Percentiles rank a stretch among this genome's conserved stretches.
Evolutionary conservation across 2,888 invertebrate species (phyloP).

Genomic region (Dyspetes luteomarginatus): DNA sequence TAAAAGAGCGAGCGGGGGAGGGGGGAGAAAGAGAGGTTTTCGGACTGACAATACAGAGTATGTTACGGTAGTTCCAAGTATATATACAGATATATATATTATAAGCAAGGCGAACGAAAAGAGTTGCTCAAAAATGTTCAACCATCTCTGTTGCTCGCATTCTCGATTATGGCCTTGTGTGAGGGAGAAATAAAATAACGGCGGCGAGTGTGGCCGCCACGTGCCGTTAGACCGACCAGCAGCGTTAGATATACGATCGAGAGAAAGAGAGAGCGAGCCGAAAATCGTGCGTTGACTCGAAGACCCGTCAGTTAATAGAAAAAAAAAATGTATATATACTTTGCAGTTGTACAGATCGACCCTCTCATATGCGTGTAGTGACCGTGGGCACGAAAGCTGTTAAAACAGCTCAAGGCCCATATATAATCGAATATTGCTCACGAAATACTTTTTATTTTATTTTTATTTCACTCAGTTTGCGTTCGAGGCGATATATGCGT

Average conservation of each 20-base stretch:
- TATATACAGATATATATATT: conserved; percentile 14
- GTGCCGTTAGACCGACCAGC: conserved; percentile 57
- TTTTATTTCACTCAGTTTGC: no score
- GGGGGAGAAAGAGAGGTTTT: conserved; percentile 50
- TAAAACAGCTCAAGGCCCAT: conserved; percentile 58
- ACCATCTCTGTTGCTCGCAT: conserved; percentile 29
- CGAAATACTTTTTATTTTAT: no score
- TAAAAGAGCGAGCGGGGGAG: conserved; percentile 18
- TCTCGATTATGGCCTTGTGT: conserved; percentile 6
- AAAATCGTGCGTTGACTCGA: conserved; percentile 66
- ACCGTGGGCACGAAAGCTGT: conserved; percentile 56
- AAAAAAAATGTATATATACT: conserved; percentile 1
- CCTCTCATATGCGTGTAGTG: conserved; percentile 39
- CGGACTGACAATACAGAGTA: conserved; percentile 58
- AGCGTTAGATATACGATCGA: conserved; percentile 60
- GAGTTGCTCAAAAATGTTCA: conserved; percentile 46
- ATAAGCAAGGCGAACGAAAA: conserved; percentile 24
- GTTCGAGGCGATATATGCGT: no score
- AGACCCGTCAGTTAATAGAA: conserved; percentile 41
- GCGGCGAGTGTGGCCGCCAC: conserved; percentile 33
- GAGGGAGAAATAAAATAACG: neutral
- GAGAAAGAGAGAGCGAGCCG: conserved; percentile 44
- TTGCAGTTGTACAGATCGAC: neutral
- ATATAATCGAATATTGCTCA: conserved; percentile 38
- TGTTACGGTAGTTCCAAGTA: conserved; percentile 61